Evolutionary conservation across 1,140 invertebrate species (phyloP), one percentile per base, ranked within the genome.

Genomic region (Sycophila sp.): DNA sequence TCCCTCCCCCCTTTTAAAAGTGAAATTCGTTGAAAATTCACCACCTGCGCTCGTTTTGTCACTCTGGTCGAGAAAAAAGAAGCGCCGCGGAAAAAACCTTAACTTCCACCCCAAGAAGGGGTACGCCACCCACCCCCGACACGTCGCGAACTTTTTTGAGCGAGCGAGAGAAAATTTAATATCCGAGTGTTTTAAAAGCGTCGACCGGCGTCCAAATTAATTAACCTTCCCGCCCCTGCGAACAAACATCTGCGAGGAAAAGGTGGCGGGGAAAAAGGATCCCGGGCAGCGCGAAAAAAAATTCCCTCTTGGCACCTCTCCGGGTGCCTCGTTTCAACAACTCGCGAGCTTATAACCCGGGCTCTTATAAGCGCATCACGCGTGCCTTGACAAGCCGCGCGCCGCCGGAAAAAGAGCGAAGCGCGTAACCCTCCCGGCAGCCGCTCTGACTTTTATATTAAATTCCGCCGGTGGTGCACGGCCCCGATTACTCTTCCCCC

Each of bases 391-490:
- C n/a, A 40, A 56, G 40, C 40, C 7, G 40, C 40, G 40, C 5
- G 10, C 5, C 40, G 3, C 13, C 13, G 36, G 22, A 36, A 22
- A 51, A 64, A 55, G 34, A 28, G 28, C 28, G n/a, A 45, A 28
- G 28, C 28, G n/a, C 45, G 45, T 58, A 56, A 42, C 22, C 24
- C 24, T 1, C 15, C 34, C n/a, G 32, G 1, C 36, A 58, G 36
- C 45, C 42, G 8, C 24, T 36, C 58, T 22, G 45, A 69, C 56
- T 70, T 69, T 63, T 70, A 70, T 70, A 70, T 70, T 70, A 70
- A 70, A 64, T 64, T 70, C 59, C 47, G 11, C 17, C 38, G 19
- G 56, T 19, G 34, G 17, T 24, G 32, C 34, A 15, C 56, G 13
- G n/a, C 10, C 32, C 7, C 67, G 47, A 69, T 62, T 62, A 60